phyloP scores from a whole-genome alignment of 2,888 invertebrate species.

The Globia sparganii region DNA sequence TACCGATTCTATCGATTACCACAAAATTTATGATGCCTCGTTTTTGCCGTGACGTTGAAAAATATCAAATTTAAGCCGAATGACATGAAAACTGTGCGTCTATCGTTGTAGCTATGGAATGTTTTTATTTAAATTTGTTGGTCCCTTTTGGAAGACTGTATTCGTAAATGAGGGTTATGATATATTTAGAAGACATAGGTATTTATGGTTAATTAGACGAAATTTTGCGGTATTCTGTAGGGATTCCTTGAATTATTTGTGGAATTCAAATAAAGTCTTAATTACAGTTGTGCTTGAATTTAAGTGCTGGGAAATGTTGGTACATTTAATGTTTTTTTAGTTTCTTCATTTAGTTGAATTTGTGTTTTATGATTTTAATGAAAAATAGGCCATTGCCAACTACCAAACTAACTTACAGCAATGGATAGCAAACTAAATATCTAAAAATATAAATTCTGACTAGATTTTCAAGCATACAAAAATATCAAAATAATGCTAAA shows the following conservation, averaged over 20 bases:
- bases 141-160: slow-evolving; percentile 10
- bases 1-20: slow-evolving; percentile 65
- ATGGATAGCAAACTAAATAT: background rate
- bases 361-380: background rate
- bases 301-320: background rate
- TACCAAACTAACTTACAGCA: background rate
- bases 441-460: background rate
- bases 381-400: rapidly evolving
- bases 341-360: background rate
- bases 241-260: slow-evolving; percentile 43
- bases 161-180: slow-evolving; percentile 33
- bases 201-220: slow-evolving; percentile 43
- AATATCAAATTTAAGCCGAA: slow-evolving; percentile 56
- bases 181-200: slow-evolving; percentile 24
- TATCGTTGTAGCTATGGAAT: slow-evolving; percentile 54
- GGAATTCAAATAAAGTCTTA: slow-evolving; percentile 34
- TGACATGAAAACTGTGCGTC: slow-evolving; percentile 41
- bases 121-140: slow-evolving; percentile 55
- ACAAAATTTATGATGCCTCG: slow-evolving; percentile 65
- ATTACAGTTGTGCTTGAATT: slow-evolving; percentile 12
- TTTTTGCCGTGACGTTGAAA: slow-evolving; percentile 65
- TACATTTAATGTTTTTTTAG: background rate
- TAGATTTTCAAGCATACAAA: background rate
- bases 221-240: slow-evolving; percentile 26
- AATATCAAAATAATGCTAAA: background rate